Evolutionary conservation across 2,113 vertebrate genomes (phyloP), one percentile per base, ranked within the genome.

Genomic region (Nasalis larvatus): DNA sequence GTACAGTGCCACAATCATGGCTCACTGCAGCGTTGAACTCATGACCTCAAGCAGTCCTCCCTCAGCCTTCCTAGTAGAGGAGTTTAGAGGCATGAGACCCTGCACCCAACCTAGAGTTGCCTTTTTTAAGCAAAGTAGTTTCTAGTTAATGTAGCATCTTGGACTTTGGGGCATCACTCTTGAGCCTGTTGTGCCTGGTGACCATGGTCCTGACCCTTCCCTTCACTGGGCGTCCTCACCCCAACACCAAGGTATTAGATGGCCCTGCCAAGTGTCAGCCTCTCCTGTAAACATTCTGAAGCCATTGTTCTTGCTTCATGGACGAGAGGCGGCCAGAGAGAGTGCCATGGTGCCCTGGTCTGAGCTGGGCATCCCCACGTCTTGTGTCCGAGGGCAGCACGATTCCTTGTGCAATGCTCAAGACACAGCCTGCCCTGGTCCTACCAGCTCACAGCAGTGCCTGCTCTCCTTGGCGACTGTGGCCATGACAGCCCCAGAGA

Each of bases 241-340:
- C 27, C 5, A 4, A 30, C 11, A 14, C 60, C 27, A 30, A 30
- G 60, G 60, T 63, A 30, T 6, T 13, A 30, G 27, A 63, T 63
- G 25, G 60, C 27, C 27, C 60, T 63, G 25, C 60, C 11, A 12
- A 30, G 11, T 63, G 4, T 35, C 6, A 14, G 63, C 32, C 32
- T 7, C 1, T 58, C 21, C 4, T 4, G 32, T 42, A n/a, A 23
- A 35, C 9, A 1, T 11, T 1, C 2, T 30, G 0, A 7, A 21
- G 8, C 42, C 3, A 6, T 14, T 42, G 11, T 14, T 14, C 37
- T 37, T 77, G 2, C 20, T 16, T 49, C 8, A 1, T 81, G 40
- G 49, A 18, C 0, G 10, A 54, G 45, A 32, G 76, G n/a, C 4
- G 20, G 30, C 37, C 40, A 0, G 21, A 23, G 30, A 8, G 7